Conservation (phyloP, 2,797 vertebrate genomes). For the Ateles fusciceps region DNA sequence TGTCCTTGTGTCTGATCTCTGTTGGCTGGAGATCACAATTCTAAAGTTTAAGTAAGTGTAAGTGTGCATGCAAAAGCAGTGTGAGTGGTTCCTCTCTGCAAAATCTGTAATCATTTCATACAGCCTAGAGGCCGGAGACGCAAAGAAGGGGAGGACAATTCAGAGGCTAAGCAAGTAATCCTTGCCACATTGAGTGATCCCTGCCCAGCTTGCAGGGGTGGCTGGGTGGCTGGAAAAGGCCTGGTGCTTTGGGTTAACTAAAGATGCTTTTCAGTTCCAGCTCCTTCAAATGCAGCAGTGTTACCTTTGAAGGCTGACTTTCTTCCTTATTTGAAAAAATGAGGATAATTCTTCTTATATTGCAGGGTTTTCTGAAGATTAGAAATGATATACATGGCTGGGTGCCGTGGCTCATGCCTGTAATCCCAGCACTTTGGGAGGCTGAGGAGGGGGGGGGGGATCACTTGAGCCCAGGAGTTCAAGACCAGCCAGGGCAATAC, state of each 20-base stretch:
- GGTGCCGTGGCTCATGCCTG: no score
- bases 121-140: no score
- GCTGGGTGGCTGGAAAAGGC: neutral
- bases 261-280: neutral
- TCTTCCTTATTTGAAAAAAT: neutral
- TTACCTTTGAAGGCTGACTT: neutral
- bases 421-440: no score
- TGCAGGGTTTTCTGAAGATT: neutral
- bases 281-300: neutral
- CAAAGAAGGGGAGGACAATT: neutral
- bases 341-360: neutral
- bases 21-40: no score
- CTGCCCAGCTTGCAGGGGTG: neutral
- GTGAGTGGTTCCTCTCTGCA: no score
- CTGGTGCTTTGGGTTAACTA: neutral
- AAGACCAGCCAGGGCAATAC: no score
- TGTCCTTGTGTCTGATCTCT: no score
- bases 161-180: neutral
- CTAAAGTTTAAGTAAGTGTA: no score
- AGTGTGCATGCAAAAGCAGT: no score
- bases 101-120: no score
- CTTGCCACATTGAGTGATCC: neutral
- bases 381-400: neutral
- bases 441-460: no score
- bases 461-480: no score